Evolutionary conservation across 2,888 invertebrate genomes (phyloP).

Genomic region (Cancer borealis): DNA sequence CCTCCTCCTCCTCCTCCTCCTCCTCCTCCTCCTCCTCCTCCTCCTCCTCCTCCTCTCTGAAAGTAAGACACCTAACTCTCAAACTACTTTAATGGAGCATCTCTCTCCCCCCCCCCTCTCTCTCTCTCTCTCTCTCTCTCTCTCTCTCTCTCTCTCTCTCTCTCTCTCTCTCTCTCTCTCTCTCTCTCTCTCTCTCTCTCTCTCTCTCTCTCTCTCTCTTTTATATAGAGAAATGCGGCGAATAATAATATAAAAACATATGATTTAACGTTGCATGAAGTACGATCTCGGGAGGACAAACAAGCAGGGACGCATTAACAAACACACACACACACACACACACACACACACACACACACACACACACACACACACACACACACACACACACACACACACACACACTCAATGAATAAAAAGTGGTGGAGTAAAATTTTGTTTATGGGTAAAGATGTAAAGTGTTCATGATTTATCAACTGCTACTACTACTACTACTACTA

Average conservation of each 20-base stretch:
- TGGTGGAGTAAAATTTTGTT: neutral
- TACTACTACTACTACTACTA: neutral
- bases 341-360: neutral
- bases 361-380: neutral
- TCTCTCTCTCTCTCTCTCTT: neutral
- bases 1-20: too few species aligned
- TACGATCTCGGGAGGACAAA: too few species aligned
- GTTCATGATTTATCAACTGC: neutral
- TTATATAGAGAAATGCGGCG: neutral
- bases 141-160: conserved; percentile 23
- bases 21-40: too few species aligned
- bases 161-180: conserved; percentile 36
- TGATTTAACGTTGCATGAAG: neutral
- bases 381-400: neutral
- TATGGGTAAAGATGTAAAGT: neutral
- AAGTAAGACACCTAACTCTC: too few species aligned
- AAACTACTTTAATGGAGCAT: too few species aligned
- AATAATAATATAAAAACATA: neutral
- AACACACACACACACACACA: neutral
- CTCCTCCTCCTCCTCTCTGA: neutral
- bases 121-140: neutral
- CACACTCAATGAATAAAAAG: neutral
- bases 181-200: conserved; percentile 40
- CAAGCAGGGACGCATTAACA: too few species aligned
- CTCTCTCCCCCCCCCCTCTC: neutral